Conservation (phyloP, 2,797 vertebrate genomes). For the Phyllotis vaccarum region DNA sequence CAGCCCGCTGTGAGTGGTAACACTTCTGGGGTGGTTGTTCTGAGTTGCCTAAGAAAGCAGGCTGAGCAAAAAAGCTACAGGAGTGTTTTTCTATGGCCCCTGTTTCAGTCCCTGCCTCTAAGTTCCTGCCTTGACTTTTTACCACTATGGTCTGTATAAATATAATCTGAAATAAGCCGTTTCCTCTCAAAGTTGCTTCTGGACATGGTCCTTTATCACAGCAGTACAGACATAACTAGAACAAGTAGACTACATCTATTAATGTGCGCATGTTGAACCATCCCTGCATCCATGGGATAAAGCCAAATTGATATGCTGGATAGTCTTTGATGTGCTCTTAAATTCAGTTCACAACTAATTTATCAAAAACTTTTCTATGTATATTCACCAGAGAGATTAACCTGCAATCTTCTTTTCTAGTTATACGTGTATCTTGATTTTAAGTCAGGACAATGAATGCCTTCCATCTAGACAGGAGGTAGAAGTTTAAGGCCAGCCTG, state of each 20-base stretch:
- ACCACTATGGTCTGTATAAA: background rate
- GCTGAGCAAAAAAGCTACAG: background rate
- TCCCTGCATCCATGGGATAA: background rate
- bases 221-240: background rate
- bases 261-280: background rate
- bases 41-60: background rate
- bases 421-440: background rate
- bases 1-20: background rate
- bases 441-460: background rate
- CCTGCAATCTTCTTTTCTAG: background rate
- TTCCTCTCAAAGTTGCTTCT: background rate
- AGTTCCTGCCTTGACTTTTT: background rate
- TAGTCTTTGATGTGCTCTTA: background rate
- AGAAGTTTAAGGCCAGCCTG: background rate
- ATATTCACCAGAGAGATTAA: background rate
- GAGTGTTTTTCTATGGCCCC: background rate
- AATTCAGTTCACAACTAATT: background rate
- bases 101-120: background rate
- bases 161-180: background rate
- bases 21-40: background rate
- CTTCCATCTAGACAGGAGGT: background rate
- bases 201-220: background rate
- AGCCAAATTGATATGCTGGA: background rate
- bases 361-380: background rate
- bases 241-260: background rate